Evolutionary conservation across 2,888 invertebrate genomes (phyloP).

Genomic region (Drosophila bunnanda): DNA sequence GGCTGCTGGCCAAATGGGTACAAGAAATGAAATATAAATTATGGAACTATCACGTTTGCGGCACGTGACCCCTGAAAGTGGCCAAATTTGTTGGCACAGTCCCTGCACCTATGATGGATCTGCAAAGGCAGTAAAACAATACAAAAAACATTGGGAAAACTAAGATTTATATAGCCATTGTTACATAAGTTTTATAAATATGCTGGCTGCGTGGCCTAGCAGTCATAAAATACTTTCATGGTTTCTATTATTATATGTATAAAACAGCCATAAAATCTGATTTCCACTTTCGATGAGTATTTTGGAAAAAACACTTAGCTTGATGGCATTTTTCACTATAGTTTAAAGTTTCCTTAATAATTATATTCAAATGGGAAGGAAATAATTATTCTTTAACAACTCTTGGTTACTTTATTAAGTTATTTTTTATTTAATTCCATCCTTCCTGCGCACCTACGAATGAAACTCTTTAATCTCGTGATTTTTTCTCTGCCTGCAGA

Average conservation of each 20-base stretch:
- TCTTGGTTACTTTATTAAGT: background rate
- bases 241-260: no score
- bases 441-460: background rate
- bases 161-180: slow-evolving; percentile 1
- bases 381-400: background rate
- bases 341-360: no score
- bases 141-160: background rate
- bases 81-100: background rate
- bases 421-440: background rate
- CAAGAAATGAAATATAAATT: slow-evolving; percentile 33
- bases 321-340: no score
- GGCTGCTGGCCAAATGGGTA: slow-evolving; percentile 35
- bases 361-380: no score
- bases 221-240: background rate
- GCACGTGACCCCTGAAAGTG: slow-evolving; percentile 37
- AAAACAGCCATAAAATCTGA: background rate
- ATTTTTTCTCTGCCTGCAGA: background rate
- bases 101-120: background rate
- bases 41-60: slow-evolving; percentile 56
- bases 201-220: background rate
- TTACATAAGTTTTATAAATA: slow-evolving; percentile 2
- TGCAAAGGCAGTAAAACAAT: background rate
- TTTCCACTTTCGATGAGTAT: background rate
- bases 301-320: no score
- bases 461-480: background rate